These are phyloP conservation scores for Colistium nudipinnis DNA, from an alignment of 2,113 vertebrate species.

Conservation along the genomic window DNA sequence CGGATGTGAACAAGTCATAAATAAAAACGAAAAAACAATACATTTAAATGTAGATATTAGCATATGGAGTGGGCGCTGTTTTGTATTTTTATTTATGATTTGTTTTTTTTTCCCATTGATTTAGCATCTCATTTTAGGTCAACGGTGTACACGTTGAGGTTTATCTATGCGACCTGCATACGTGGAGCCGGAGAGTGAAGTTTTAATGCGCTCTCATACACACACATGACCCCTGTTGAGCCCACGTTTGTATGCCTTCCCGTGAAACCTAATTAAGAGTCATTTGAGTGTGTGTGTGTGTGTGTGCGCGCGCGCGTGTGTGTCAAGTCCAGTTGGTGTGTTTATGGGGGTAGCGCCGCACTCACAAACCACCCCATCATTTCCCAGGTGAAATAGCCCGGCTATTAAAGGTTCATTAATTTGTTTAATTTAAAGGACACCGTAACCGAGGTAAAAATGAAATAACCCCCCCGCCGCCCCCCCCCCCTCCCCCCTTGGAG, in stretches of 20 bases:
- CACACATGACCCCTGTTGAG: neutral
- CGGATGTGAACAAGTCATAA: conserved; percentile 48
- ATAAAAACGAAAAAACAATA: conserved; percentile 22
- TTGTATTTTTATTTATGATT: conserved; percentile 55
- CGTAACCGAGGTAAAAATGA: conserved; percentile 62
- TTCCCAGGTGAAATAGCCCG: conserved; percentile 59
- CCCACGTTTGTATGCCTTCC: conserved; percentile 28
- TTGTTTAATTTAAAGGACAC: conserved; percentile 83
- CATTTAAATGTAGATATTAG: conserved; percentile 46
- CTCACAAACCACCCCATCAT: conserved; percentile 24
- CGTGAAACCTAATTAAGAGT: conserved; percentile 43
- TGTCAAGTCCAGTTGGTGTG: conserved; percentile 27
- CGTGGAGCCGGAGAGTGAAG: too few relatives aligned
- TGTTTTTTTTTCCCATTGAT: conserved; percentile 52
- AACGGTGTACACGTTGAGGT: conserved; percentile 36
- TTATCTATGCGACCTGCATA: too few relatives aligned
- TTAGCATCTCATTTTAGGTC: conserved; percentile 53
- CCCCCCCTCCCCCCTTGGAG: conserved; percentile 64
- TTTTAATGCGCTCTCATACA: neutral
- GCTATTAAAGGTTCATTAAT: conserved; percentile 81
- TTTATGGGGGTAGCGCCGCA: conserved; percentile 41
- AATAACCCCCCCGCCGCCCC: conserved; percentile 59
- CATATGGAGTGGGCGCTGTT: conserved; percentile 32
- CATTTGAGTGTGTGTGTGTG: conserved; percentile 15
- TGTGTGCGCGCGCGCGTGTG: neutral